Evolutionary conservation across 30 jellyfish, hydroid and myxozoan genomes (phyloP), one percentile per base, ranked within the genome.

Genomic region (Turritopsis rubra): DNA sequence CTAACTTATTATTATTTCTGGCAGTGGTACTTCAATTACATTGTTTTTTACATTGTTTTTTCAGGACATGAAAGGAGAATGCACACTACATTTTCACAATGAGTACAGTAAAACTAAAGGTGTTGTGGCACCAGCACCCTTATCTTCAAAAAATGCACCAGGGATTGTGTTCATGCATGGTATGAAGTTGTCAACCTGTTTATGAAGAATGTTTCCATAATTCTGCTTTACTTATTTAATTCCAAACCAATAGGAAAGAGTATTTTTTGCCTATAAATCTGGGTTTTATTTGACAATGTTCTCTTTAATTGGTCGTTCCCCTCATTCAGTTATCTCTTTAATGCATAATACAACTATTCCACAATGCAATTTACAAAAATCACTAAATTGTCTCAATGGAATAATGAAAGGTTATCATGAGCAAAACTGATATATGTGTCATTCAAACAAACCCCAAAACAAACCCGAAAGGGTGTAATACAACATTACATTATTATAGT

Each of bases 81-180:
- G 85, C 26, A 28, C 72, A 7, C 53, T 91, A 70, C 96, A 91
- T 73, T 87, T 81, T 27, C 97, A 91, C 77, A 88, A 79, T 75
- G 28, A 79, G n/a, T 91, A 53, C 84, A 91, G 97, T 66, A 81
- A 81, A 68, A 66, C 21, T 31, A 89, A 83, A 81, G 79, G 70
- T 28, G 79, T 29, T 21, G 52, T 22, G 21, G 96, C 93, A 26
- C 95, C 75, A 21, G 85, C 96, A 22, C 97, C 97, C 66, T 70
- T 87, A 26, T 81, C 88, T 73, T 29, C 92, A 0, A 52, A 86
- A 24, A 83, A 83, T 26, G 97, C 95, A 21, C 89, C 86, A 25
- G 97, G 97, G 52, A 52, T 91, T 18, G 83, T 91, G 7, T 18
- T 91, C 65, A 54, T 87, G 3, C 97, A 91, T 54, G 97, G 96